Percentiles rank a stretch among this genome's conserved stretches.
phyloP scores from a whole-genome alignment of 2,888 invertebrate species.

The Trissoscelio sp. region DNA sequence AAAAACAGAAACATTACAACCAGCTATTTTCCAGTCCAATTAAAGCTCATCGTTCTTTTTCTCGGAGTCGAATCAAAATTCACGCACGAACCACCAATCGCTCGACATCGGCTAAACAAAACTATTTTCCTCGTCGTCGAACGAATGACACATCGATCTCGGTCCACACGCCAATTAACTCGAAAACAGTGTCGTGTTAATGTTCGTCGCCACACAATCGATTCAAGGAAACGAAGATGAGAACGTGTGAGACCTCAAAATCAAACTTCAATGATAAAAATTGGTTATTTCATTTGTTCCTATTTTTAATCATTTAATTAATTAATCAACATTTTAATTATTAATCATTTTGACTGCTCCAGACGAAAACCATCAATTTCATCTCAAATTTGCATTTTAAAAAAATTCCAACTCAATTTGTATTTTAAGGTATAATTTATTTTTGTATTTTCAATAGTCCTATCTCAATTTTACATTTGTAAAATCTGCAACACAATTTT shows the following conservation, averaged over 20 bases:
- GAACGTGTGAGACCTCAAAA: conserved; percentile 7
- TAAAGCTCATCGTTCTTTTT: conserved; percentile 11
- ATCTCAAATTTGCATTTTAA: too few relatives aligned
- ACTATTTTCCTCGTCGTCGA: conserved; percentile 43
- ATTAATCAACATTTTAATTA: too few relatives aligned
- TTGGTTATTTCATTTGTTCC: too few relatives aligned
- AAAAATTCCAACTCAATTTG: too few relatives aligned
- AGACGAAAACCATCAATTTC: too few relatives aligned
- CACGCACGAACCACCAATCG: conserved; percentile 43
- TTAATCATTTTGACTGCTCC: too few relatives aligned
- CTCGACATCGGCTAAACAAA: conserved; percentile 33
- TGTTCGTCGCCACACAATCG: conserved; percentile 48
- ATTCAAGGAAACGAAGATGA: conserved; percentile 43
- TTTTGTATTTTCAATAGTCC: too few relatives aligned
- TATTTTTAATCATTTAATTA: too few relatives aligned
- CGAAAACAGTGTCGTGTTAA: conserved; percentile 43
- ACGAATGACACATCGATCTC: conserved; percentile 46
- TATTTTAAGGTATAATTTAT: too few relatives aligned
- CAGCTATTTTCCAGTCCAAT: conserved; percentile 44
- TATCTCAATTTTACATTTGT: too few relatives aligned
- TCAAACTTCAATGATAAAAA: too few relatives aligned
- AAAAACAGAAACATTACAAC: conserved; percentile 41
- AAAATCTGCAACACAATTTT: too few relatives aligned
- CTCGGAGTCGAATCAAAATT: conserved; percentile 48
- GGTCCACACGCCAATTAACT: conserved; percentile 45